phyloP scores from a whole-genome alignment of 1,140 invertebrate species.

The Telenomus remus region DNA sequence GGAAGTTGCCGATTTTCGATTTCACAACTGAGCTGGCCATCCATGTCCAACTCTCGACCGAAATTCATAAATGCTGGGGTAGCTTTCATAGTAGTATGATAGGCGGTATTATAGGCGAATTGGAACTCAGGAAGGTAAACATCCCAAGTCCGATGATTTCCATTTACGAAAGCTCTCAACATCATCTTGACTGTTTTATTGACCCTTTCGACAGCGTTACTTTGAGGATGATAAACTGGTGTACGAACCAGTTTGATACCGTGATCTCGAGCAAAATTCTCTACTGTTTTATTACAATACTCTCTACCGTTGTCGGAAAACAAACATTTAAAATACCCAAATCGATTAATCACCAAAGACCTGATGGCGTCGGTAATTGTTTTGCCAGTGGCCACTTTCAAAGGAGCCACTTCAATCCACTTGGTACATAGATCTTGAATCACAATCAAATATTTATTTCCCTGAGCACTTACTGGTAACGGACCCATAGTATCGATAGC shows the following conservation, averaged over 20 bases:
- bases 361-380: too few relatives aligned
- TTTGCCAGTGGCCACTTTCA: too few relatives aligned
- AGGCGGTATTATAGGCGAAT: not conserved
- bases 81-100: not conserved
- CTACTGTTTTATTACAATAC: not conserved
- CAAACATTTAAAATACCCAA: too few relatives aligned
- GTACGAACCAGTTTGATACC: conserved; percentile 18
- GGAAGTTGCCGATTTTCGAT: not conserved
- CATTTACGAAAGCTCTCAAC: not conserved
- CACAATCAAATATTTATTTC: not conserved
- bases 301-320: not conserved
- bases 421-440: not conserved
- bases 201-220: conserved; percentile 68
- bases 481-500: not conserved
- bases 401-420: conserved; percentile 5
- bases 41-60: conserved; percentile 8
- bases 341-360: too few relatives aligned
- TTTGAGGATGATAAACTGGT: conserved; percentile 68
- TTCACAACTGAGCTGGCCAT: not conserved
- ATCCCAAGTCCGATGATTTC: not conserved
- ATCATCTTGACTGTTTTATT: conserved; percentile 68
- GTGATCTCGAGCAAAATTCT: not conserved
- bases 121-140: not conserved
- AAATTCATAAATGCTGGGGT: not conserved
- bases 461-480: not conserved